phyloP scores from a whole-genome alignment of 2,888 invertebrate species.

The Leucophora obtusa region DNA sequence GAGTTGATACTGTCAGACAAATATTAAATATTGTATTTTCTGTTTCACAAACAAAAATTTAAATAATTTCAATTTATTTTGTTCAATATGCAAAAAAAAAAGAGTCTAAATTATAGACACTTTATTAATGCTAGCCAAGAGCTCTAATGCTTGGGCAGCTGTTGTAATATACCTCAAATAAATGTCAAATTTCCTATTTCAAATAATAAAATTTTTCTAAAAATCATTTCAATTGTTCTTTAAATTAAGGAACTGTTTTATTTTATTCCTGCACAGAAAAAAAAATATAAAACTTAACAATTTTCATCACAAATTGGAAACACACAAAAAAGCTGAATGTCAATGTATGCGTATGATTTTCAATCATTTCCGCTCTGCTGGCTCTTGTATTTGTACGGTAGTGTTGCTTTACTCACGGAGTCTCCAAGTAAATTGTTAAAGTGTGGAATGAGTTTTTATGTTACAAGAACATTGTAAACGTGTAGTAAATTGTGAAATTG shows the following conservation, averaged over 20 bases:
- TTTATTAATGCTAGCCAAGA: too few relatives aligned
- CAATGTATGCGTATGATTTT: slow-evolving; percentile 60
- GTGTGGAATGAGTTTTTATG: not conserved
- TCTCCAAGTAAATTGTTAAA: not conserved
- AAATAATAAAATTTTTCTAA: not conserved
- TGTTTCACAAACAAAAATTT: too few relatives aligned
- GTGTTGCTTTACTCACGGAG: not conserved
- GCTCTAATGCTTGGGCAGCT: too few relatives aligned
- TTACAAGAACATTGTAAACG: not conserved
- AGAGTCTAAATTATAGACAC: too few relatives aligned
- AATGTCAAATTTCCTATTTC: not conserved
- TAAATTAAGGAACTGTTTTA: not conserved
- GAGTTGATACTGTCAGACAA: too few relatives aligned
- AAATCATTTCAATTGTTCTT: not conserved
- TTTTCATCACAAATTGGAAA: not conserved
- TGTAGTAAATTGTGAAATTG: not conserved
- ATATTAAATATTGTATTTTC: too few relatives aligned
- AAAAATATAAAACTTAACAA: not conserved
- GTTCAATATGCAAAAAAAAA: too few relatives aligned
- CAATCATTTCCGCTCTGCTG: slow-evolving; percentile 63
- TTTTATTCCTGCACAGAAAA: not conserved
- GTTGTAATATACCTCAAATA: too few relatives aligned
- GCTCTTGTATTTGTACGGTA: slow-evolving; percentile 23
- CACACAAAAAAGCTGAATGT: slow-evolving; percentile 16
- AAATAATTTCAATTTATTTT: too few relatives aligned